Conservation (phyloP, 2,113 vertebrate species). For the Vidua macroura region DNA sequence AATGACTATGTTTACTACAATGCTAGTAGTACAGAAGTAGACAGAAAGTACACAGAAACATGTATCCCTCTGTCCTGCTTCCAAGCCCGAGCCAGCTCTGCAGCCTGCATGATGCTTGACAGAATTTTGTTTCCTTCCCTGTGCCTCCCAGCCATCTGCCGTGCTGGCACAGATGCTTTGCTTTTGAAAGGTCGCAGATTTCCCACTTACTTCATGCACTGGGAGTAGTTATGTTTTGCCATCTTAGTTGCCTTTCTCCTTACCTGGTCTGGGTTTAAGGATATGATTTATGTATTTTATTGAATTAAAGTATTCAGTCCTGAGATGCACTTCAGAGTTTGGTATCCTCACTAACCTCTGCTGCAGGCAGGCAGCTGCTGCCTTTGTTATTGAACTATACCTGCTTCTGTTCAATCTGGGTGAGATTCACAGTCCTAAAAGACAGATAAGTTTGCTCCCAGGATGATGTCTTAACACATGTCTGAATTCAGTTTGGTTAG, state of each 20-base stretch:
- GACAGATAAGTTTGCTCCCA: neutral
- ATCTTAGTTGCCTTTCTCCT: neutral
- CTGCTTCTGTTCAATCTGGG: neutral
- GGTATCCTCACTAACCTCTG: neutral
- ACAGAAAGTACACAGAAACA: neutral
- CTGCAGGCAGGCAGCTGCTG: neutral
- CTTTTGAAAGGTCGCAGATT: neutral
- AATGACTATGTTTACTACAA: neutral
- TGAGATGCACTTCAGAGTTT: neutral
- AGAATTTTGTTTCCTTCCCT: neutral
- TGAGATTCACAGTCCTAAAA: neutral
- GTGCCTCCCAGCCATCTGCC: constrained; percentile 24
- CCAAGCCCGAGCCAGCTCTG: neutral
- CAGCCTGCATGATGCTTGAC: neutral
- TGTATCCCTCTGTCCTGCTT: neutral
- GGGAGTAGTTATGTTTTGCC: neutral
- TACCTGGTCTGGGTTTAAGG: neutral
- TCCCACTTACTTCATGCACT: neutral
- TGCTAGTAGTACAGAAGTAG: neutral
- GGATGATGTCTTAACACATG: neutral
- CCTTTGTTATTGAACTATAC: neutral
- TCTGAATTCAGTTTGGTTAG: neutral
- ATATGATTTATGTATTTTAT: neutral
- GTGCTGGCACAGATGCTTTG: neutral
- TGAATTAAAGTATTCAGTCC: neutral